These are phyloP conservation scores for Papilio dardanus DNA, from an alignment of 1,140 invertebrate genomes.

Conservation along the genomic window DNA sequence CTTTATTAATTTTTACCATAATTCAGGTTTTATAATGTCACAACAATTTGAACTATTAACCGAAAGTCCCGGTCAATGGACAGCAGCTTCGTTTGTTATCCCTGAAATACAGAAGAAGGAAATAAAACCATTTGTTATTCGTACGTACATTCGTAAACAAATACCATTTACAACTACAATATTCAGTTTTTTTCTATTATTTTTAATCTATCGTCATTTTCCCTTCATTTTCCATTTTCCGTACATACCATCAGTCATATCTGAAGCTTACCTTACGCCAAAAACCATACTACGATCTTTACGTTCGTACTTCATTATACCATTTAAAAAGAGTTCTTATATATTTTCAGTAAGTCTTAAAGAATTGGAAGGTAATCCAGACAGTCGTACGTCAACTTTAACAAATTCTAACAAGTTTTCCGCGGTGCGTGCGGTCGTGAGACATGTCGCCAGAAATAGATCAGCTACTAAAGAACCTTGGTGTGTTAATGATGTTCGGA, in stretches of 20 bases:
- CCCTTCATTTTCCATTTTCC: no score
- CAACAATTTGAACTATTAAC: constrained; percentile 72
- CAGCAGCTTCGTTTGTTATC: constrained; percentile 56
- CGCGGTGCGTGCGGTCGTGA: constrained; percentile 65
- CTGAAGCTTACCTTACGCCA: no score
- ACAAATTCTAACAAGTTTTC: constrained; percentile 72
- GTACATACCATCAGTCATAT: no score
- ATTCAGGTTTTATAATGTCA: constrained; percentile 52
- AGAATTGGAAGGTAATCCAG: constrained; percentile 74
- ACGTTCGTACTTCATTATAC: no score
- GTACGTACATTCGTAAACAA: no score
- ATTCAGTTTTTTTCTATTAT: no score
- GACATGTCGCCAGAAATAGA: constrained; percentile 60
- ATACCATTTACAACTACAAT: no score
- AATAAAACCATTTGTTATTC: constrained; percentile 73
- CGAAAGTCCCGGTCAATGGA: constrained; percentile 69
- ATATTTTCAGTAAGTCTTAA: constrained; percentile 68
- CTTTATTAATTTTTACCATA: constrained; percentile 29
- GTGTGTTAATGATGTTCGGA: constrained; percentile 52
- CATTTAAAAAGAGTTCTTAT: background rate
- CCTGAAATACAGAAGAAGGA: constrained; percentile 75
- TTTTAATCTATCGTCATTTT: no score
- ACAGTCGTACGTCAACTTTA: constrained; percentile 64
- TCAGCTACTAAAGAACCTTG: constrained; percentile 64
- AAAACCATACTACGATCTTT: no score